A percentile compares a stretch with the other conserved stretches of the same genome.
phyloP scores from a whole-genome alignment of 2,797 vertebrate species.

The Typhlichthys eigenmanni region DNA sequence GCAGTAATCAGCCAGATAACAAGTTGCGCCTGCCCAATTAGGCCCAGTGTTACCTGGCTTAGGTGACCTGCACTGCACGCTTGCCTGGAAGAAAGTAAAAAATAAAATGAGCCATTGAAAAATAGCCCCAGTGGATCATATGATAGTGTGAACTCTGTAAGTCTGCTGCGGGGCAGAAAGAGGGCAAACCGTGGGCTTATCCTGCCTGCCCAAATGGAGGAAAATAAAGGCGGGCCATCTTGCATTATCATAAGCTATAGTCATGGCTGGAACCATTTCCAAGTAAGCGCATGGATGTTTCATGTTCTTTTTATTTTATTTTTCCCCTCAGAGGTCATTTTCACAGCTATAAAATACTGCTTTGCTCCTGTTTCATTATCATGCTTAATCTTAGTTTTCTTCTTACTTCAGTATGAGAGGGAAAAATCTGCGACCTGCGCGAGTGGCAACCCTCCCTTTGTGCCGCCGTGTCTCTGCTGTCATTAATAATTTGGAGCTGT shows the following conservation, averaged over 20 bases:
- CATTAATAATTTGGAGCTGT: slow-evolving; percentile 59
- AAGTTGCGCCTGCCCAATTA: slow-evolving; percentile 57
- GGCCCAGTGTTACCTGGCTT: slow-evolving; percentile 41
- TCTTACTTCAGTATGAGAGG: slow-evolving; percentile 13
- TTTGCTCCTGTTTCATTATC: not conserved
- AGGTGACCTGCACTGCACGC: slow-evolving; percentile 13
- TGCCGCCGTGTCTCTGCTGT: slow-evolving; percentile 36
- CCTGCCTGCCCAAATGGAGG: too few species aligned
- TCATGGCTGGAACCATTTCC: slow-evolving; percentile 14
- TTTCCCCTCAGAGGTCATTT: not conserved
- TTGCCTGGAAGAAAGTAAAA: slow-evolving; percentile 14
- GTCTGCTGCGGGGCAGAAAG: slow-evolving; percentile 28
- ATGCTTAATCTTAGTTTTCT: slow-evolving; percentile 20
- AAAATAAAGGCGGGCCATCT: not conserved
- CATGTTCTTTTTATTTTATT: too few species aligned
- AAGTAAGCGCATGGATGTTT: too few species aligned
- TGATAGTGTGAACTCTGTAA: slow-evolving; percentile 45
- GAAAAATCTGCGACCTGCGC: slow-evolving; percentile 8
- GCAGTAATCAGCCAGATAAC: slow-evolving; percentile 66
- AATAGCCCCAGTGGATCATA: slow-evolving; percentile 48
- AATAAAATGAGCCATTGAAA: slow-evolving; percentile 42
- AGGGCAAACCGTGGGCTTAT: not conserved
- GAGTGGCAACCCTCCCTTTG: slow-evolving; percentile 32
- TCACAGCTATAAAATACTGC: not conserved
- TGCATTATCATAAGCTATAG: not conserved